Conservation (phyloP, 2,888 invertebrate genomes). For the Drosophila dives region DNA sequence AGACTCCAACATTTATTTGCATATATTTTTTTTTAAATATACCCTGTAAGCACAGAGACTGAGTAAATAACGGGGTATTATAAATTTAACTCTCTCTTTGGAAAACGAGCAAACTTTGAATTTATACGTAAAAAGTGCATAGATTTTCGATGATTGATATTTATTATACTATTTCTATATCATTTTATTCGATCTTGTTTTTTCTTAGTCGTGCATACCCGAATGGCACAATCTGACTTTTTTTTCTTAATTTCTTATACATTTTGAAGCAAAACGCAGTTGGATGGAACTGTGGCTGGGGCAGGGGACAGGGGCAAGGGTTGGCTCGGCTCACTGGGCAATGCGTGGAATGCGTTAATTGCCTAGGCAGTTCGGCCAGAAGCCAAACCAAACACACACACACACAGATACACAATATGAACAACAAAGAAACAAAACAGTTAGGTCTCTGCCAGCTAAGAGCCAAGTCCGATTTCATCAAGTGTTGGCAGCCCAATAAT, state of each 20-base stretch:
- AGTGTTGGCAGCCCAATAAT: constrained; percentile 63
- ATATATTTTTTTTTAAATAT: constrained; percentile 41
- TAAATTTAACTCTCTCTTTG: neutral
- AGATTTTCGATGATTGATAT: neutral
- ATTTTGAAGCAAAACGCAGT: constrained; percentile 12
- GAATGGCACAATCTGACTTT: neutral
- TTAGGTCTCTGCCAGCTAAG: constrained; percentile 39
- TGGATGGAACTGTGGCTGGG: neutral
- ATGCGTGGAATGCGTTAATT: constrained; percentile 75
- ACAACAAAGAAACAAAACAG: constrained; percentile 30
- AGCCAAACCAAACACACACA: constrained; percentile 37
- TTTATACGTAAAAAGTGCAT: neutral
- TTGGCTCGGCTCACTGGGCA: constrained; percentile 52
- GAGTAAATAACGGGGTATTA: neutral
- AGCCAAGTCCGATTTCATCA: constrained; percentile 43
- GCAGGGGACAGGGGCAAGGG: neutral
- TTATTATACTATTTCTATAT: neutral
- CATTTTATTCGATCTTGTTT: neutral
- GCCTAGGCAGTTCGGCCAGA: constrained; percentile 58
- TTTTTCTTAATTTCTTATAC: constrained; percentile 6
- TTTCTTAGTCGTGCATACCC: neutral
- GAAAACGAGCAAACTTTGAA: neutral
- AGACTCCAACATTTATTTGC: constrained; percentile 62
- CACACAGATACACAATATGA: neutral
- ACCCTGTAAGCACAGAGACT: constrained; percentile 3